Percentiles rank a stretch among this genome's conserved stretches.
phyloP scores from a whole-genome alignment of 2,888 invertebrate genomes.

The Pammene fasciana region DNA sequence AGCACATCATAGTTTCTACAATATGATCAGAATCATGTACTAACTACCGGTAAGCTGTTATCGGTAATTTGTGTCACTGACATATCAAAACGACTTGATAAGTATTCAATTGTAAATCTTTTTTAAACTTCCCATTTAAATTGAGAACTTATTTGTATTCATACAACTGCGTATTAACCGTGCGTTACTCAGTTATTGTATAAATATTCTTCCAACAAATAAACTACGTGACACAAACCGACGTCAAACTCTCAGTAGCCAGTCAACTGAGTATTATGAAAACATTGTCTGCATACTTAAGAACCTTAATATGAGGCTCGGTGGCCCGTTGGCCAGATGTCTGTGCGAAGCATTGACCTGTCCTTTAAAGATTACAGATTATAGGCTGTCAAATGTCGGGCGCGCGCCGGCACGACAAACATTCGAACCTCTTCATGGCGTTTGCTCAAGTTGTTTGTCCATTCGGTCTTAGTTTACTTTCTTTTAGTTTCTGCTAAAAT shows the following conservation, averaged over 20 bases:
- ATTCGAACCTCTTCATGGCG: conserved; percentile 33
- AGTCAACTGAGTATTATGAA: conserved; percentile 34
- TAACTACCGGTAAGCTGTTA: too few species aligned
- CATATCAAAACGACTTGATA: too few species aligned
- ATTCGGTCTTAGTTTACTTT: conserved; percentile 54
- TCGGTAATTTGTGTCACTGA: too few species aligned
- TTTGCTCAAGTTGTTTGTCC: conserved; percentile 52
- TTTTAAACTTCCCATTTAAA: background rate
- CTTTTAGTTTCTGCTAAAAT: conserved; percentile 53
- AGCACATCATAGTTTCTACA: too few species aligned
- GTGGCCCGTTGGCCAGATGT: conserved; percentile 22
- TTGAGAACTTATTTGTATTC: conserved; percentile 15
- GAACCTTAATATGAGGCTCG: conserved; percentile 6
- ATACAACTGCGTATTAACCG: conserved; percentile 3
- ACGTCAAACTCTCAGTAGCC: conserved; percentile 16
- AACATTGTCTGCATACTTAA: conserved; percentile 35
- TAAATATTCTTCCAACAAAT: conserved; percentile 17
- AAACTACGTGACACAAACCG: conserved; percentile 19
- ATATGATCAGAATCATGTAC: too few species aligned
- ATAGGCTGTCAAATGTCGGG: conserved; percentile 37
- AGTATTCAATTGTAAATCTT: too few species aligned
- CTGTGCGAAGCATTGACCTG: conserved; percentile 35
- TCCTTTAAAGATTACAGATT: conserved; percentile 37
- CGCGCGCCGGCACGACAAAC: conserved; percentile 28
- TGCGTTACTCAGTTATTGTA: conserved; percentile 10